Evolutionary conservation across 2,113 vertebrate genomes (phyloP).

Genomic region (Garra rufa): DNA sequence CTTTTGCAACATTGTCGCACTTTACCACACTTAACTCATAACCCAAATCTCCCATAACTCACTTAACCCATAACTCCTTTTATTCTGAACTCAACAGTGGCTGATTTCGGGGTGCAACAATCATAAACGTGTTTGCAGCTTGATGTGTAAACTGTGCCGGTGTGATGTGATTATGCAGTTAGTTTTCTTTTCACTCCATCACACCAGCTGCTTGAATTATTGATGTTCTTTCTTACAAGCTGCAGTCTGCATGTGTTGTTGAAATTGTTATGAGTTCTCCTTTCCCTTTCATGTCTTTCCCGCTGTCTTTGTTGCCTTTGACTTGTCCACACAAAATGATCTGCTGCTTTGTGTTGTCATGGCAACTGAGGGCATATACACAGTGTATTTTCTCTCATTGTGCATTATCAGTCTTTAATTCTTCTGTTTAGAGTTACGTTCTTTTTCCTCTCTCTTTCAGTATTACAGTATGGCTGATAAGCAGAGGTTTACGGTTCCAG

Average conservation of each 20-base stretch:
- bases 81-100: not conserved
- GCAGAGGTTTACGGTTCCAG: constrained; percentile 7
- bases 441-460: not conserved
- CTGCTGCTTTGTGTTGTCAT: constrained; percentile 73
- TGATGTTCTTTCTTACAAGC: constrained; percentile 26
- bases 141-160: constrained; percentile 12
- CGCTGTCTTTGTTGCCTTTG: constrained; percentile 53
- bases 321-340: constrained; percentile 62
- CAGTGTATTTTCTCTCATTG: constrained; percentile 30
- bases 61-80: not conserved
- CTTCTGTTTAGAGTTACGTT: constrained; percentile 34
- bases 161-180: not conserved
- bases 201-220: constrained; percentile 28
- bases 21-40: constrained; percentile 26
- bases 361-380: constrained; percentile 69
- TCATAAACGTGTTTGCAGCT: constrained; percentile 12
- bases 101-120: not conserved
- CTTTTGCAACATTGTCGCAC: not conserved
- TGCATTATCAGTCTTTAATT: constrained; percentile 44
- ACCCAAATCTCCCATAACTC: not conserved
- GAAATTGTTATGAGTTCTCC: constrained; percentile 46
- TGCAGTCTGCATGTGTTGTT: constrained; percentile 30
- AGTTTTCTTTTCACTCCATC: not conserved
- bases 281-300: constrained; percentile 31
- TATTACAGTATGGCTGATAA: constrained; percentile 11